These are phyloP conservation scores for Drosophila rufa DNA, from an alignment of 1,140 invertebrate species.

Conservation along the genomic window DNA sequence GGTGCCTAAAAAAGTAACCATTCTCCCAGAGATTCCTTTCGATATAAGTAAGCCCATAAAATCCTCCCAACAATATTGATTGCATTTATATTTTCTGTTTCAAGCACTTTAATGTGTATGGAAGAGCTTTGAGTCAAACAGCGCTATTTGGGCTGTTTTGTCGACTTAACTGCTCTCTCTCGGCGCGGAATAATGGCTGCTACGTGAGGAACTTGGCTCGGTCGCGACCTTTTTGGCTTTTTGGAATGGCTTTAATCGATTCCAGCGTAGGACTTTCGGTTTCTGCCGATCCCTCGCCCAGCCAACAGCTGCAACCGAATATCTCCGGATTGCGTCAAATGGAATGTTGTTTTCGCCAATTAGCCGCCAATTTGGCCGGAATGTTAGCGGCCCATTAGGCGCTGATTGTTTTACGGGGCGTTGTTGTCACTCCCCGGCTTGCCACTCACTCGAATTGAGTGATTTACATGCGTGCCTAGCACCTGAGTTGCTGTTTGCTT, in stretches of 20 bases:
- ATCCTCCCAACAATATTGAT: not conserved
- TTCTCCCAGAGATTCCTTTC: too few relatives aligned
- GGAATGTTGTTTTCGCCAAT: constrained; percentile 80
- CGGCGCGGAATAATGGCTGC: constrained; percentile 19
- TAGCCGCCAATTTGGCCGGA: constrained; percentile 68
- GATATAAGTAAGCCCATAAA: not conserved
- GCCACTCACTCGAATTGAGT: constrained; percentile 58
- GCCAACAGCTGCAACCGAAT: constrained; percentile 56
- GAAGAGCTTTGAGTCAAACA: constrained; percentile 8
- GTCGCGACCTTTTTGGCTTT: constrained; percentile 28
- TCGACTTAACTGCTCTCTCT: constrained; percentile 20
- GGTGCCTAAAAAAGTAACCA: not conserved
- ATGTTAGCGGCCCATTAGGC: constrained; percentile 63
- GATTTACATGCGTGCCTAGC: constrained; percentile 69
- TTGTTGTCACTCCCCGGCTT: constrained; percentile 29
- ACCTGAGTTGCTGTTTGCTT: constrained; percentile 15
- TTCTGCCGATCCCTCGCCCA: constrained; percentile 11
- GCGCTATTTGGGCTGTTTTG: constrained; percentile 12
- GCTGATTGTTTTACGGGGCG: constrained; percentile 65
- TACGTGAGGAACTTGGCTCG: constrained; percentile 28
- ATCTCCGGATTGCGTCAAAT: constrained; percentile 47
- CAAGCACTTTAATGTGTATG: constrained; percentile 14
- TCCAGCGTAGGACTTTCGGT: constrained; percentile 42
- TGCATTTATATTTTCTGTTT: not conserved
- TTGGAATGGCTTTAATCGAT: constrained; percentile 34